These are phyloP conservation scores for Tetraneura akinire DNA, from an alignment of 1,140 invertebrate species.

Conservation along the genomic window DNA sequence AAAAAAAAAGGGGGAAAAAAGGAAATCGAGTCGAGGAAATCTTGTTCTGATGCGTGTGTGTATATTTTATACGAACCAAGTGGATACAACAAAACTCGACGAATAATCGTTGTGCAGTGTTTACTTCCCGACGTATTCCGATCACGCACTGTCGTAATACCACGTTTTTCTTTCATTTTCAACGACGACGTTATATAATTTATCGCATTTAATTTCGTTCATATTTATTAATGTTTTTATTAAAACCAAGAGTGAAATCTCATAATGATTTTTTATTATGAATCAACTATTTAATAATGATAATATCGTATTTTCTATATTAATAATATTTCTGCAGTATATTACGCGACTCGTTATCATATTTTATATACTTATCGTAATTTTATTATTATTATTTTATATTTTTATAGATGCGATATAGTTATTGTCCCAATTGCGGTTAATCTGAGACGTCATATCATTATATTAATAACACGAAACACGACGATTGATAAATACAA, in stretches of 20 bases:
- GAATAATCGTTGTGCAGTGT: neutral
- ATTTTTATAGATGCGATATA: too few relatives aligned
- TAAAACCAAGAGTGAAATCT: constrained; percentile 6
- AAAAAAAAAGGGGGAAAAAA: neutral
- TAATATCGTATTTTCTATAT: too few relatives aligned
- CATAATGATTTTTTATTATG: too few relatives aligned
- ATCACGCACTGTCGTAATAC: constrained; percentile 17
- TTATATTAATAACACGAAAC: too few relatives aligned
- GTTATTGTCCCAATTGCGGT: too few relatives aligned
- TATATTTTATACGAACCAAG: neutral
- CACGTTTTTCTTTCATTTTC: neutral
- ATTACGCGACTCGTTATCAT: too few relatives aligned
- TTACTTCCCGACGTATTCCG: constrained; percentile 24
- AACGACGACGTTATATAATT: constrained; percentile 30
- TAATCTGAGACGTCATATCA: too few relatives aligned
- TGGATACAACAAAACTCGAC: neutral
- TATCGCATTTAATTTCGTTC: constrained; percentile 26
- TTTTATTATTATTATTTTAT: too few relatives aligned
- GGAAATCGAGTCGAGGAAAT: neutral
- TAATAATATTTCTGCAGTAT: too few relatives aligned
- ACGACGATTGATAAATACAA: too few relatives aligned
- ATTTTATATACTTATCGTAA: too few relatives aligned
- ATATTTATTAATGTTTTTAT: constrained; percentile 39
- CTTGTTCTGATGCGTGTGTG: neutral
- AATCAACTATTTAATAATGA: too few relatives aligned